Base-by-base conservation (phyloP, 2,797 vertebrate species). In the Betta splendens region DNA sequence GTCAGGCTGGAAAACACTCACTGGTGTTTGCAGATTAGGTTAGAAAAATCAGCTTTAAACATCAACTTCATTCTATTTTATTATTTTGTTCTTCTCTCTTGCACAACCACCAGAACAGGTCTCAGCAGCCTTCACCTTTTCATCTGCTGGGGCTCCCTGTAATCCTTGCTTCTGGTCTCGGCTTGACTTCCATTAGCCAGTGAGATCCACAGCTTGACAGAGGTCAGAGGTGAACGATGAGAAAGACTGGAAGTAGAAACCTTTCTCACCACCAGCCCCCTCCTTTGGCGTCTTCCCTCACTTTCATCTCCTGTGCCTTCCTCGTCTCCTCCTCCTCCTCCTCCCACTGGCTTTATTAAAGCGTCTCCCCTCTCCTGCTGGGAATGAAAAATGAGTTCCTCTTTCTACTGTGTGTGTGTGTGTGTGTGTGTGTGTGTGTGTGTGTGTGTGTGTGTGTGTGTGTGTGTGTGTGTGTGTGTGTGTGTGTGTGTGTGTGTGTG, bases 321-420 rank as follows among this genome's bases (percentile, higher is more conserved):
- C n/a, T n/a, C n/a, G n/a, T 36, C 42, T n/a, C 58, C 38, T 50
- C 45, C 35, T 3, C 4, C 51, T 29, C 43, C 29, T 52, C 29
- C 49, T 51, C 61, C 50, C 77, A 22, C 1, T 9, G 33, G 63
- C 15, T 39, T 56, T 65, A 70, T 74, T 65, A 71, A 28, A 56
- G 64, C 8, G 35, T 54, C 64, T 62, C 58, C 43, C 57, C 51
- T 48, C 39, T 16, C 35, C 53, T 58, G 51, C 62, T 72, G 74
- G 62, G 60, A 77, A 71, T 80, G 77, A 75, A 68, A 65, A 68
- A 77, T 75, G 55, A 52, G 64, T 64, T 64, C 51, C 13, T 52
- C 44, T 53, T 29, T 38, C 47, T 47, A 21, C 40, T 43, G 28
- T 26, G 23, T 25, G 33, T 26, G 40, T 44, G 12, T 44, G 35